Evolutionary conservation across 2,888 invertebrate species (phyloP).

Genomic region (Acrobasis repandana): DNA sequence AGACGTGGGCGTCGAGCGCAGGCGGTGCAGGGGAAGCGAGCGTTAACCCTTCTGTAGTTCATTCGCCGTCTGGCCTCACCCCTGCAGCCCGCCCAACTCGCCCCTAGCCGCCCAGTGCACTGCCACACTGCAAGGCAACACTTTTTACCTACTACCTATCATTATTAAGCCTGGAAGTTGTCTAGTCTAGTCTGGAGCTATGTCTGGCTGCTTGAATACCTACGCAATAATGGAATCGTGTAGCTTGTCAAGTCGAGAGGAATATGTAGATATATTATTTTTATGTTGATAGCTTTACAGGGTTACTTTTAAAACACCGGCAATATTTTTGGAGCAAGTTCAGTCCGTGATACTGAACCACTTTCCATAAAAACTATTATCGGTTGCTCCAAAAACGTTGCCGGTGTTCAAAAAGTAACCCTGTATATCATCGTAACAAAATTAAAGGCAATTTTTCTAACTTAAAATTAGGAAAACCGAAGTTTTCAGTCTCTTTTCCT

Average conservation of each 20-base stretch:
- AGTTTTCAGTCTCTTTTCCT: too few species aligned
- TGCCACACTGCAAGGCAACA: constrained; percentile 67
- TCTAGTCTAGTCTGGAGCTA: constrained; percentile 20
- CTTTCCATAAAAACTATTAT: too few species aligned
- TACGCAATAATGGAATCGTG: background rate
- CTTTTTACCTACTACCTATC: constrained; percentile 48
- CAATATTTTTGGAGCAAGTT: too few species aligned
- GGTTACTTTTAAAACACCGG: too few species aligned
- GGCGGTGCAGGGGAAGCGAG: constrained; percentile 81
- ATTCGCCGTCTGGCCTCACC: constrained; percentile 85
- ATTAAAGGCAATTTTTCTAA: too few species aligned
- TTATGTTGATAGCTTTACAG: too few species aligned
- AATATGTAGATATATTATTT: too few species aligned
- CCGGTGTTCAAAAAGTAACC: too few species aligned
- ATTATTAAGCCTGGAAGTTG: constrained; percentile 27
- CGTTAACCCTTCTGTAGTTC: constrained; percentile 84
- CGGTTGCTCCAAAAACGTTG: too few species aligned
- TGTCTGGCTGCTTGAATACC: constrained; percentile 2
- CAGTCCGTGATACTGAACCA: too few species aligned
- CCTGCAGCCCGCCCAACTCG: constrained; percentile 59
- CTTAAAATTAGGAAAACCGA: too few species aligned
- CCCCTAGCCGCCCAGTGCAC: constrained; percentile 65
- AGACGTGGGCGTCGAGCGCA: constrained; percentile 68
- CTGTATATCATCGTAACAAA: too few species aligned
- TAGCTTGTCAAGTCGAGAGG: background rate